Evolutionary conservation across 2,113 vertebrate species (phyloP), one percentile per base, ranked within the genome.

Genomic region (Planiliza haematocheilus): DNA sequence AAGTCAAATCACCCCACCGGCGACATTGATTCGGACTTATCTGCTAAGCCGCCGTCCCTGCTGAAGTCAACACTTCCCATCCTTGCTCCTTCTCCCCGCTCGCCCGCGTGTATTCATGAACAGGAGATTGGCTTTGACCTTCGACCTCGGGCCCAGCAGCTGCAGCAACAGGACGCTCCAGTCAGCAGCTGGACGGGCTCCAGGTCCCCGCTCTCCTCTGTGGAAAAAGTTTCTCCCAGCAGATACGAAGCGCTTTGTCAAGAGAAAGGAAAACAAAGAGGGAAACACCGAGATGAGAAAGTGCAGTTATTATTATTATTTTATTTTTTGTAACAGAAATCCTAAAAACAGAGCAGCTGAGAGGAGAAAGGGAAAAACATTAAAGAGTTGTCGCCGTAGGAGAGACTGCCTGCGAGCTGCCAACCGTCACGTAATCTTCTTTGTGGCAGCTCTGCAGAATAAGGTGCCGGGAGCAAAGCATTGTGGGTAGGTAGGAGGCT

Each of bases 401-500:
- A 75, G 74, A 53, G 14, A 36, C 3, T 36, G 56, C 46, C 60
- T 77, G 56, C 49, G 17, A 0, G 50, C 53, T 70, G 77, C 77
- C 76, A 49, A 61, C 82, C 73, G 75, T 83, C 87, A 83, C 61
- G 65, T 82, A 65, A 85, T 82, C 78, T 7, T 67, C 48, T 81
- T 59, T 77, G 72, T 53, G 53, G 50, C 55, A 4, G 71, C 66
- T 41, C 11, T n/a, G 70, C 74, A 43, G 70, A 71, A 70, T n/a
- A 30, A 79, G 68, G 77, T 79, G 70, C 53, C 18, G 63, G 60
- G 50, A 83, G 80, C 74, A 59, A 7, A 50, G 88, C 70, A 90
- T 88, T 90, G 68, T 83, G 88, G 81, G 86, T 83, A 85, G 61
- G 81, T 21, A 61, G 67, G 39, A 79, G 58, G 62, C 68, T 79